Percentiles rank a stretch among this genome's conserved stretches.
These are phyloP conservation scores for Ptyas mucosa DNA, from an alignment of 2,113 vertebrate species.

Conservation along the genomic window DNA sequence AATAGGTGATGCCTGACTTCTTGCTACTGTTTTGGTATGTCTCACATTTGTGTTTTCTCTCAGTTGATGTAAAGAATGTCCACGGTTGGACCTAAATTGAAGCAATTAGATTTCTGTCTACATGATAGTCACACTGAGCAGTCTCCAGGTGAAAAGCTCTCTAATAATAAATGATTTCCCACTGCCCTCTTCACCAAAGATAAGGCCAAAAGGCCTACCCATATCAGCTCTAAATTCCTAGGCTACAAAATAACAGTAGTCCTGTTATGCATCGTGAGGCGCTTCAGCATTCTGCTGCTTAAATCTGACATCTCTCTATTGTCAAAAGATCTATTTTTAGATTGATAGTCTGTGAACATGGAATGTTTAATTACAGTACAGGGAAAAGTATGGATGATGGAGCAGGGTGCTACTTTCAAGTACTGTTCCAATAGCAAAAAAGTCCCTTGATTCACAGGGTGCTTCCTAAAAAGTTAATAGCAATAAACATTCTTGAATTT, in stretches of 20 bases:
- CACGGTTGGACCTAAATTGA: neutral
- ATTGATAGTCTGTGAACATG: constrained; percentile 42
- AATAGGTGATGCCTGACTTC: neutral
- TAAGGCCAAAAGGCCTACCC: constrained; percentile 40
- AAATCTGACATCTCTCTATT: constrained; percentile 51
- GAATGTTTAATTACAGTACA: constrained; percentile 43
- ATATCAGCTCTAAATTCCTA: constrained; percentile 61
- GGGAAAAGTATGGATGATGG: constrained; percentile 18
- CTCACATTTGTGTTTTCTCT: neutral
- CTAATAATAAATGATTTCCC: constrained; percentile 46
- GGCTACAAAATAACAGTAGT: constrained; percentile 36
- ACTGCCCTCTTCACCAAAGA: constrained; percentile 23
- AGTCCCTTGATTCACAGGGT: neutral
- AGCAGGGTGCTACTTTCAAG: constrained; percentile 22
- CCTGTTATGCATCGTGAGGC: constrained; percentile 46
- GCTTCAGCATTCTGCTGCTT: constrained; percentile 56
- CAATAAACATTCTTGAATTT: neutral
- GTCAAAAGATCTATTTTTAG: constrained; percentile 64
- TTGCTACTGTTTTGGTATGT: neutral
- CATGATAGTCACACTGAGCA: constrained; percentile 3
- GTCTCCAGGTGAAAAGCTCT: constrained; percentile 28
- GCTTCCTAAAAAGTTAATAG: constrained; percentile 22
- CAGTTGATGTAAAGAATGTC: neutral
- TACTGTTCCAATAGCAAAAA: constrained; percentile 9
- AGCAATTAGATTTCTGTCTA: neutral